A percentile compares a stretch with the other conserved stretches of the same genome.
Evolutionary conservation across 2,113 vertebrate genomes (phyloP).

Genomic region (Paratilapia polleni): DNA sequence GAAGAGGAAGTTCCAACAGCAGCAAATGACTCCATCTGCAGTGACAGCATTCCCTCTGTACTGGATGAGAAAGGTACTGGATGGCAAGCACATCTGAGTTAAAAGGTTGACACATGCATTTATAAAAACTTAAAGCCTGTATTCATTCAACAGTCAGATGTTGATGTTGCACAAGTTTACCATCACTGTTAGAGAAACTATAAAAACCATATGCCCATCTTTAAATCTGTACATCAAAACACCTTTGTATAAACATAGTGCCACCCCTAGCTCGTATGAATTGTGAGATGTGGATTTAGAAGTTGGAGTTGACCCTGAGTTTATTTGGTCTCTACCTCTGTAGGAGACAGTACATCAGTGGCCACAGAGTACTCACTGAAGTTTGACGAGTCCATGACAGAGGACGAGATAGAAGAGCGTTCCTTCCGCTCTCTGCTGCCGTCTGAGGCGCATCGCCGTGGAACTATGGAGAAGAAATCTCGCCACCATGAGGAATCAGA

Average conservation of each 20-base stretch:
- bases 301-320: not conserved
- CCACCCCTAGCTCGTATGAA: too few relatives aligned
- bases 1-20: slow-evolving; percentile 85
- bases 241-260: not conserved
- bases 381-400: slow-evolving; percentile 95
- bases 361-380: slow-evolving; percentile 92
- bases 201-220: not conserved
- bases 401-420: slow-evolving; percentile 94
- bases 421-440: slow-evolving; percentile 94
- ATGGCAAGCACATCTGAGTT: not conserved
- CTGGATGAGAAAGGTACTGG: slow-evolving; percentile 87
- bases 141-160: not conserved
- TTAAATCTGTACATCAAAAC: too few relatives aligned
- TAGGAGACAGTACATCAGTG: slow-evolving; percentile 86
- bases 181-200: not conserved
- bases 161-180: not conserved
- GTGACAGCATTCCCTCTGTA: slow-evolving; percentile 83
- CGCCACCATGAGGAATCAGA: slow-evolving; percentile 87
- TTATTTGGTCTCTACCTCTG: not conserved
- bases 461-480: slow-evolving; percentile 88
- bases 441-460: slow-evolving; percentile 93
- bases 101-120: not conserved
- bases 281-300: too few relatives aligned
- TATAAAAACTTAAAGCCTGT: too few relatives aligned
- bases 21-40: slow-evolving; percentile 85